phyloP scores from a whole-genome alignment of 2,888 invertebrate species.

The Drosophila nigricruria region DNA sequence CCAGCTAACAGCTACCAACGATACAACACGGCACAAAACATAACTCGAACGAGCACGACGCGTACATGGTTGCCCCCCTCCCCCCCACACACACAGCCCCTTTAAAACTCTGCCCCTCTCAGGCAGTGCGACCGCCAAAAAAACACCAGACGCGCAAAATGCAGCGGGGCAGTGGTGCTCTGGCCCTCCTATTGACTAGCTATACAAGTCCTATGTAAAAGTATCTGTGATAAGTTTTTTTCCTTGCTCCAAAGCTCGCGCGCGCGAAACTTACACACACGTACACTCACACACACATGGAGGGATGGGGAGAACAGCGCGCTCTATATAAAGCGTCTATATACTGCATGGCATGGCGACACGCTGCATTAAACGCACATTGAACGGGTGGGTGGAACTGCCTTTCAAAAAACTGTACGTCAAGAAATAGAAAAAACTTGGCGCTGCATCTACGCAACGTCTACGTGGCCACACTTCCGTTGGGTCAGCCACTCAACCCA shows the following conservation, averaged over 20 bases:
- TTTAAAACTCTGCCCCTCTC: slow-evolving; percentile 22
- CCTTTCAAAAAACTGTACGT: slow-evolving; percentile 38
- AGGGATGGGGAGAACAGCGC: slow-evolving; percentile 10
- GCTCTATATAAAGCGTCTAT: slow-evolving; percentile 56
- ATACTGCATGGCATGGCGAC: slow-evolving; percentile 36
- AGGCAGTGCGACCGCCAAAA: slow-evolving; percentile 60
- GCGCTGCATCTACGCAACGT: slow-evolving; percentile 72
- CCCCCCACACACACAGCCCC: background rate
- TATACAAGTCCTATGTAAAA: slow-evolving; percentile 64
- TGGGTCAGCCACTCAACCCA: slow-evolving; percentile 26
- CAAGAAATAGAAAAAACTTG: slow-evolving; percentile 79
- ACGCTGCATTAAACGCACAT: slow-evolving; percentile 55
- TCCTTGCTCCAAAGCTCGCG: slow-evolving; percentile 72
- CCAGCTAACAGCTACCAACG: slow-evolving; percentile 51
- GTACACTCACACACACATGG: slow-evolving; percentile 25
- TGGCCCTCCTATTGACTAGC: slow-evolving; percentile 16
- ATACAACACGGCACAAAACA: slow-evolving; percentile 52
- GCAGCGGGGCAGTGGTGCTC: slow-evolving; percentile 52
- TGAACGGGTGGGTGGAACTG: background rate
- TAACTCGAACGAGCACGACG: slow-evolving; percentile 51
- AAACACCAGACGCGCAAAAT: slow-evolving; percentile 70
- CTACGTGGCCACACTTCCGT: slow-evolving; percentile 75
- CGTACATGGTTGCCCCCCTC: slow-evolving; percentile 46
- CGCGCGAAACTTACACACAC: slow-evolving; percentile 62
- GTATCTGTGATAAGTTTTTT: slow-evolving; percentile 71